phyloP scores from a whole-genome alignment of 2,797 vertebrate species.

The Neoniphon sammara region DNA sequence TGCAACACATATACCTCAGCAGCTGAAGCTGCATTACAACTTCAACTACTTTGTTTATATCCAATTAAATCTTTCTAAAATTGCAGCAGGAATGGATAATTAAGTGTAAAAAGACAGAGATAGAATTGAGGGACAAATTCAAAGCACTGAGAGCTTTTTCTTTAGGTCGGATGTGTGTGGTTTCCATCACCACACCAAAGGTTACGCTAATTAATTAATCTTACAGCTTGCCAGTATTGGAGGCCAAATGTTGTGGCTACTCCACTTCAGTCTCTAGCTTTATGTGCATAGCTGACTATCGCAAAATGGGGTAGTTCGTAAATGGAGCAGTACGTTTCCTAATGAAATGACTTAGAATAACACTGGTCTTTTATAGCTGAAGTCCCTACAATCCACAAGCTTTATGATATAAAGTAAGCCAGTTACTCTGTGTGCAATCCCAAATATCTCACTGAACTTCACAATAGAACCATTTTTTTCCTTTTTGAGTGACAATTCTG shows the following conservation, averaged over 20 bases:
- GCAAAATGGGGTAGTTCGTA: not conserved
- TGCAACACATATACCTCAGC: constrained; percentile 81
- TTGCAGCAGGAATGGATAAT: not conserved
- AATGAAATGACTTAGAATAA: constrained; percentile 22
- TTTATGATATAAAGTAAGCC: constrained; percentile 2
- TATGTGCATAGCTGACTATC: not conserved
- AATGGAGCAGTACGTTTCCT: not conserved
- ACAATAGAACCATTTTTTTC: not conserved
- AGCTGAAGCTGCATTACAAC: constrained; percentile 77
- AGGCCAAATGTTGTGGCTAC: not conserved
- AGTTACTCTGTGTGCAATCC: not conserved
- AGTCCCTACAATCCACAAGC: not conserved
- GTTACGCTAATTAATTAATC: constrained; percentile 3
- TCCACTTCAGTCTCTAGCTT: constrained; percentile 1
- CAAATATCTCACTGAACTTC: not conserved
- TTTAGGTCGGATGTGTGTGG: constrained; percentile 3
- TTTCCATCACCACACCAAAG: constrained; percentile 21
- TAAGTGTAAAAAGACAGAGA: not conserved
- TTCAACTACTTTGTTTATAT: constrained; percentile 78
- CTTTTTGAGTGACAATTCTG: not conserved
- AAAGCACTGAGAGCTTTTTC: constrained; percentile 1
- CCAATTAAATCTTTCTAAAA: constrained; percentile 74
- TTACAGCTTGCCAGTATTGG: not conserved
- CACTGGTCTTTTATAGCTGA: constrained; percentile 22
- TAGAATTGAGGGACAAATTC: constrained; percentile 30